Conservation (phyloP, 2,113 vertebrate species). For the Oreamnos americanus region DNA sequence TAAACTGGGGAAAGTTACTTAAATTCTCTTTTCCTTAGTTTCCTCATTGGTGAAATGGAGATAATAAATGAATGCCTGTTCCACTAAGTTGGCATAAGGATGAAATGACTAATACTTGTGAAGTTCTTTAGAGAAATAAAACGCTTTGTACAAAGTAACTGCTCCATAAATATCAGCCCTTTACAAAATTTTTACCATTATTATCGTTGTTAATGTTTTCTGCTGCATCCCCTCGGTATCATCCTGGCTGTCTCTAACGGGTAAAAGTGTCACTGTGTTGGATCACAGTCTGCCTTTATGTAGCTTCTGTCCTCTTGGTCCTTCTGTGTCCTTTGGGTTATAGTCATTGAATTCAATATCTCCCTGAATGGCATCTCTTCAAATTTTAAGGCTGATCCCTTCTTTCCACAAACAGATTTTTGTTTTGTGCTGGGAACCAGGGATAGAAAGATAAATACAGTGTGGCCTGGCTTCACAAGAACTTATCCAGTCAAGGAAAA, state of each 20-base stretch:
- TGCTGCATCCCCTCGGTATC: neutral
- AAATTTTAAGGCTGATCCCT: neutral
- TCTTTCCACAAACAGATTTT: neutral
- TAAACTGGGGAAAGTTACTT: neutral
- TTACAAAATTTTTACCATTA: neutral
- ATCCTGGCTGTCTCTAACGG: neutral
- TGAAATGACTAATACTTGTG: neutral
- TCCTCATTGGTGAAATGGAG: neutral
- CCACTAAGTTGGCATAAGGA: neutral
- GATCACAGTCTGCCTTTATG: neutral
- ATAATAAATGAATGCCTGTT: neutral
- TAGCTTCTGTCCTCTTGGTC: neutral
- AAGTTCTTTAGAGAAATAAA: neutral
- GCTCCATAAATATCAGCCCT: neutral
- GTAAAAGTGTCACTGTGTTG: neutral
- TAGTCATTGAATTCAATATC: neutral
- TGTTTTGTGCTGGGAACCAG: neutral
- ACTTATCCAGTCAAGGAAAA: neutral
- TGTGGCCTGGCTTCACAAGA: neutral
- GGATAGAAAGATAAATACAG: neutral
- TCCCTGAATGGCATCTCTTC: slow-evolving; percentile 7
- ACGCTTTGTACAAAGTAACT: neutral
- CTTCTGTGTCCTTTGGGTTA: slow-evolving; percentile 3
- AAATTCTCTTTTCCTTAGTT: neutral
- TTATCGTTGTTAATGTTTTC: neutral